Percentiles rank a stretch among this genome's conserved stretches.
These are phyloP conservation scores for Cephalopholis sonnerati DNA, from an alignment of 2,113 vertebrate species.

Conservation along the genomic window DNA sequence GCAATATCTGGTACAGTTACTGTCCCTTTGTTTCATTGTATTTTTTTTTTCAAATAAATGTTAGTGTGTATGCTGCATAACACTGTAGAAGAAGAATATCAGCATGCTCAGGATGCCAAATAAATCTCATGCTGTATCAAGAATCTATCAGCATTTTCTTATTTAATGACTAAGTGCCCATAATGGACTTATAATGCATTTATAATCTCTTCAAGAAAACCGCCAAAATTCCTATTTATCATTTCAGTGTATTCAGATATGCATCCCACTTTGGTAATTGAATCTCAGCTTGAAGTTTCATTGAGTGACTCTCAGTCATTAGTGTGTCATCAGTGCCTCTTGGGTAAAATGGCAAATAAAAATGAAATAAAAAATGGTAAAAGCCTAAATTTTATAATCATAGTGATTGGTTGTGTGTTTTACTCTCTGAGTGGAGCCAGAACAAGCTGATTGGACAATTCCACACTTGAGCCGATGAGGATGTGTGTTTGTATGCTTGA, in stretches of 20 bases:
- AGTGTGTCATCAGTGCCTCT: constrained; percentile 26
- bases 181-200: constrained; percentile 15
- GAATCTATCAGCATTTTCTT: neutral
- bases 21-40: neutral
- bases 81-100: neutral
- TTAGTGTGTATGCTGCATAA: neutral
- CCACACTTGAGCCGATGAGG: neutral
- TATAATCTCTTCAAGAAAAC: constrained; percentile 15
- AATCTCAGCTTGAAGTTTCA: constrained; percentile 22
- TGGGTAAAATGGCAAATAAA: constrained; percentile 25
- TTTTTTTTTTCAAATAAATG: neutral
- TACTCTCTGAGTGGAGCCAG: neutral
- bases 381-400: neutral
- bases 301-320: neutral
- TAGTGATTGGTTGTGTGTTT: neutral
- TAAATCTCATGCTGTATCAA: neutral
- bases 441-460: neutral
- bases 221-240: neutral
- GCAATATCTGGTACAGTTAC: too few species aligned
- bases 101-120: neutral
- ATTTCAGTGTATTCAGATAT: constrained; percentile 27
- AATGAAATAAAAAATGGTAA: constrained; percentile 8
- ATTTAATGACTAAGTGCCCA: constrained; percentile 14
- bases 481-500: constrained; percentile 3
- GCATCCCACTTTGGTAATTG: constrained; percentile 37